These are phyloP conservation scores for Onychostoma macrolepis DNA, from an alignment of 2,113 vertebrate species.

Conservation along the genomic window DNA sequence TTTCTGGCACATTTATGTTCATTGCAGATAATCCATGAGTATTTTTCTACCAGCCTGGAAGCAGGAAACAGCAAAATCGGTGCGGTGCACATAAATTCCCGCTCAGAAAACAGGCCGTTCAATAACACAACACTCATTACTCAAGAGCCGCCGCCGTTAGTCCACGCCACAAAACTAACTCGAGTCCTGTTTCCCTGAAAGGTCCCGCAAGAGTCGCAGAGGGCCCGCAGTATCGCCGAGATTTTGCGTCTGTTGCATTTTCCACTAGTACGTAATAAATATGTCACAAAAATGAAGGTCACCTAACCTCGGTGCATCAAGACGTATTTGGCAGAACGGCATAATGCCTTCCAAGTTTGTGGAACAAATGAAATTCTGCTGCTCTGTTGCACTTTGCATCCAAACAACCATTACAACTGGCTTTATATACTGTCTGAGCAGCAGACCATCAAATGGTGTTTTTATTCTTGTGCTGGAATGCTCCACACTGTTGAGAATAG, in stretches of 20 bases:
- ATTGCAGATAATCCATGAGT: slow-evolving; percentile 9
- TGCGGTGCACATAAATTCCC: not conserved
- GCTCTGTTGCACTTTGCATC: slow-evolving; percentile 87
- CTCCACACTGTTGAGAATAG: slow-evolving; percentile 83
- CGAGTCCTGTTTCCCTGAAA: slow-evolving; percentile 43
- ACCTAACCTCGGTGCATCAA: slow-evolving; percentile 86
- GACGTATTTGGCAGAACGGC: slow-evolving; percentile 85
- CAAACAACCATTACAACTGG: slow-evolving; percentile 88
- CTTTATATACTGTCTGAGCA: slow-evolving; percentile 90
- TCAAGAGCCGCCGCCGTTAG: not conserved
- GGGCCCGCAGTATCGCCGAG: slow-evolving; percentile 52
- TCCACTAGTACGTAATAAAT: slow-evolving; percentile 88
- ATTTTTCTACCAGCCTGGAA: slow-evolving; percentile 16
- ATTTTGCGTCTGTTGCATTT: slow-evolving; percentile 75
- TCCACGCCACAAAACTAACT: slow-evolving; percentile 21
- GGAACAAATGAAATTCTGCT: slow-evolving; percentile 92
- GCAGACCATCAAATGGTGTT: slow-evolving; percentile 87
- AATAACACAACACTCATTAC: slow-evolving; percentile 22
- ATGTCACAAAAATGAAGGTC: slow-evolving; percentile 91
- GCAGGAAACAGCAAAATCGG: not conserved
- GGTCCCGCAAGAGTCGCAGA: slow-evolving; percentile 44
- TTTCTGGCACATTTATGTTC: not conserved
- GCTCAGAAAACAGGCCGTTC: not conserved
- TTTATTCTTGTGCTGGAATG: slow-evolving; percentile 81
- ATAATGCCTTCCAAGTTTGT: slow-evolving; percentile 91